phyloP scores from a whole-genome alignment of 2,113 vertebrate genomes.

The Gallinago paraguaiae region DNA sequence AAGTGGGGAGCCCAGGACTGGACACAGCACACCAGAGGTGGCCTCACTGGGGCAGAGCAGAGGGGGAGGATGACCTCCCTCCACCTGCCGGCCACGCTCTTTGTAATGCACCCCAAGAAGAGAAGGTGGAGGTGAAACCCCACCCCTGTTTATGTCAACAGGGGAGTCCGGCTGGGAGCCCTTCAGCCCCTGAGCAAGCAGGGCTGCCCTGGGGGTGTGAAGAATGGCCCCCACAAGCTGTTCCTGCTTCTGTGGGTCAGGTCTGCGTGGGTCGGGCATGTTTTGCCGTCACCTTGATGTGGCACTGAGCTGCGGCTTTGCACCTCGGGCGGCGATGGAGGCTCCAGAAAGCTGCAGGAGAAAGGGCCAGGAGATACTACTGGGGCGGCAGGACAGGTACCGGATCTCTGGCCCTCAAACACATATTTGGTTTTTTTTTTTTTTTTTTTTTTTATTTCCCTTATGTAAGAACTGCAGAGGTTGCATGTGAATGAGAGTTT shows the following conservation, averaged over 20 bases:
- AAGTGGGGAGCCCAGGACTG: neutral
- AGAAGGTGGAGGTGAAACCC: neutral
- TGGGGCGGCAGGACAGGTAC: neutral
- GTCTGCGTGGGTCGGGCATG: fast-evolving
- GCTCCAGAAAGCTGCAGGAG: too few species aligned
- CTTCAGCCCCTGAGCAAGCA: neutral
- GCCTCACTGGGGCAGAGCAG: neutral
- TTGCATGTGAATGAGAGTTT: constrained; percentile 15
- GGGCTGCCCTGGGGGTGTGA: neutral
- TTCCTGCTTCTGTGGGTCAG: neutral
- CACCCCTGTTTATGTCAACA: fast-evolving
- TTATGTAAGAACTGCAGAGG: neutral
- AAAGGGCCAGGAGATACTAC: neutral
- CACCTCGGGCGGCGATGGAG: fast-evolving
- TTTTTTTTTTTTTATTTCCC: neutral
- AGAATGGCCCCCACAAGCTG: fast-evolving
- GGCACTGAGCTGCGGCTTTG: neutral
- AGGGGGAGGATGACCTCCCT: neutral
- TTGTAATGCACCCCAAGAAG: neutral
- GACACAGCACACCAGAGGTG: neutral
- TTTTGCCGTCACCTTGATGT: neutral
- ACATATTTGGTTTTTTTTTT: neutral
- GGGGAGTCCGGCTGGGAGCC: too few species aligned
- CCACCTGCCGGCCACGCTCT: neutral
- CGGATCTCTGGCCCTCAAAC: fast-evolving